These are phyloP conservation scores for Indicator indicator DNA, from an alignment of 2,113 vertebrate genomes.

Conservation along the genomic window DNA sequence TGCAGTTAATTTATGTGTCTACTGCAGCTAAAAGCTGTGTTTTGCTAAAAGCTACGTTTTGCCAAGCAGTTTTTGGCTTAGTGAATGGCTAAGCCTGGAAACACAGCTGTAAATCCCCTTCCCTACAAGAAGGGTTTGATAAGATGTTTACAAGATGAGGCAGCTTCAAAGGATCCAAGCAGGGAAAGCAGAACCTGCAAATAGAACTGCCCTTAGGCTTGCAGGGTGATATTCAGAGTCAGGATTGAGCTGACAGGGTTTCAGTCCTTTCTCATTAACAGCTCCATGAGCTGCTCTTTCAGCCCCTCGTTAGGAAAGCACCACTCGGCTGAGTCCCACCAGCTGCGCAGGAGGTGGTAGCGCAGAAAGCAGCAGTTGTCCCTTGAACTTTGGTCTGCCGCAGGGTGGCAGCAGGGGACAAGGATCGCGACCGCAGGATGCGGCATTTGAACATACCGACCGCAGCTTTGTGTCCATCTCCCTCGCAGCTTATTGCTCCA, in stretches of 20 bases:
- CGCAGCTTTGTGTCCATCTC: fast-evolving
- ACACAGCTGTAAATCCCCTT: not conserved
- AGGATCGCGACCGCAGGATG: not conserved
- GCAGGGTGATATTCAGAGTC: not conserved
- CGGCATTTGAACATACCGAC: fast-evolving
- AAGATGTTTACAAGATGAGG: not conserved
- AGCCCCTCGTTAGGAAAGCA: not conserved
- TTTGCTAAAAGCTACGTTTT: not conserved
- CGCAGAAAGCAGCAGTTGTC: not conserved
- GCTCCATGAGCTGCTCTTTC: not conserved
- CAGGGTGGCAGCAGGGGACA: slow-evolving; percentile 42
- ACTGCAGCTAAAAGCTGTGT: not conserved
- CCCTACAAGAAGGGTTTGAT: not conserved
- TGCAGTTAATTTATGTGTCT: not conserved
- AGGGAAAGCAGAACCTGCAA: not conserved
- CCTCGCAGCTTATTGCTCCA: not conserved
- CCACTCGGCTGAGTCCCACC: not conserved
- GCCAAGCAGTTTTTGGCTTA: not conserved
- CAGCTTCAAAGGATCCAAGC: not conserved
- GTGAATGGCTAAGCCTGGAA: not conserved
- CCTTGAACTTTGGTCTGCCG: not conserved
- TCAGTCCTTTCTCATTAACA: not conserved
- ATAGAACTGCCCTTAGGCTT: not conserved
- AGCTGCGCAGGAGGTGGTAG: not conserved
- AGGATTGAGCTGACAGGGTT: not conserved